Evolutionary conservation across 1,140 invertebrate genomes (phyloP), one percentile per base, ranked within the genome.

Genomic region (Lepidurus apus): DNA sequence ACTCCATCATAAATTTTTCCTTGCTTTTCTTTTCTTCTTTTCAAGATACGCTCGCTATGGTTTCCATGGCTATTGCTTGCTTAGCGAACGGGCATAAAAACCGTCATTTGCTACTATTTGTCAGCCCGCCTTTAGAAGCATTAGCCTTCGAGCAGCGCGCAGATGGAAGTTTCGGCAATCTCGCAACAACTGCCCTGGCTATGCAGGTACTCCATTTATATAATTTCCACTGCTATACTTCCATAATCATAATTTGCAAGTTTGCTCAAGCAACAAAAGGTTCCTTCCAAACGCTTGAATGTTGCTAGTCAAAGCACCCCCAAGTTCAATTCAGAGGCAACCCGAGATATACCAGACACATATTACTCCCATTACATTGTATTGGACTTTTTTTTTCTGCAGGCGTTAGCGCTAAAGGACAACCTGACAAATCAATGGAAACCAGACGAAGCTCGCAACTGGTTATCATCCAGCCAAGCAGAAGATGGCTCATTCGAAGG

Each of bases 41-140:
- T 24, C 7, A 13, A 91, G 93, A 95, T 81, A 93, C 93, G 1
- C 90, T 94, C 80, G 91, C 92, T 0, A 93, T 94, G 90, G 92
- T 93, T 21, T 91, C 94, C 34, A 85, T 95, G 84, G 93, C 93
- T 0, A 85, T 95, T 77, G 90, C 91, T 76, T 95, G 93, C 84
- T 92, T 94, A 78, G 91, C 93, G 80, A 79, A 74, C 77, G 75
- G 78, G 8, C 73, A 42, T 42, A 74, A 74, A 24, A 45, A 79
- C 42, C 78, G 78, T 43, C 73, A 79, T 44, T 45, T 79, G 43
- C 74, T 75, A 21, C 24, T 42, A n/a, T 79, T 75, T 42, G 42
- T 79, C 42, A 93, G 93, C 81, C 92, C 93, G 82, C 92, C 93
- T 0, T 89, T 92, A 80, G 87, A 91, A 0, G 89, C 89, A 1